Base-by-base conservation (phyloP, 2,888 invertebrate genomes). In the Gastracanthus pulcherrimus region DNA sequence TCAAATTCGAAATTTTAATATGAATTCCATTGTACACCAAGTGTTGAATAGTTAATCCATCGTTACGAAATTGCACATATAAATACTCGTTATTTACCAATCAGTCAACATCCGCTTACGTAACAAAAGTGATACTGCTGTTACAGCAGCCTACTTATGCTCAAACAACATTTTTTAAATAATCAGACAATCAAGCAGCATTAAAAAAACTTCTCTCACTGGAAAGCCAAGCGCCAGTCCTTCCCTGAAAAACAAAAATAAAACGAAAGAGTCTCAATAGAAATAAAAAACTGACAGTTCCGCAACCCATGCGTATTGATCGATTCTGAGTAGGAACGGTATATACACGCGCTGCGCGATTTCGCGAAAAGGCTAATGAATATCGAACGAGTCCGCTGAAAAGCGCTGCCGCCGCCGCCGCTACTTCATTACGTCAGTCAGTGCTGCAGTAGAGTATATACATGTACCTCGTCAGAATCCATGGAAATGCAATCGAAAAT, bases 331-430 rank as follows among this genome's bases (percentile, higher is more conserved):
- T 23, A 71, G 19, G 36, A n/a, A n/a, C n/a, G n/a, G n/a, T n/a
- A n/a, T n/a, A n/a, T n/a, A n/a, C n/a, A n/a, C n/a, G n/a, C n/a
- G n/a, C n/a, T n/a, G n/a, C 62, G 29, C 41, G 60, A 38, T 82
- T 81, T 79, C 66, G 60, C 71, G 66, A 78, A 76, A 82, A 79
- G 72, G 38, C 76, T 76, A 60, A 76, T 79, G 71, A 82, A 82
- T 82, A 76, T 45, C 71, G 60, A 82, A 79, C 45, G 66, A 78
- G 64, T 74, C 70, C 62, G 26, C 3, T 75, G 62, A 78, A 81
- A 58, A 69, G 41, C n/a, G 23, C 31, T 38, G 26, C 3, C n/a
- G 26, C 41, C 7, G 60, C 51, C 38, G 26, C 3, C n/a, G 26
- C 41, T 3, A 41, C 51, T 31, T 76, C 58, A 16, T 67, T 79